Percentiles rank a stretch among this genome's conserved stretches.
Conservation (phyloP, 2,888 invertebrate species). For the Sepiola atlantica region DNA sequence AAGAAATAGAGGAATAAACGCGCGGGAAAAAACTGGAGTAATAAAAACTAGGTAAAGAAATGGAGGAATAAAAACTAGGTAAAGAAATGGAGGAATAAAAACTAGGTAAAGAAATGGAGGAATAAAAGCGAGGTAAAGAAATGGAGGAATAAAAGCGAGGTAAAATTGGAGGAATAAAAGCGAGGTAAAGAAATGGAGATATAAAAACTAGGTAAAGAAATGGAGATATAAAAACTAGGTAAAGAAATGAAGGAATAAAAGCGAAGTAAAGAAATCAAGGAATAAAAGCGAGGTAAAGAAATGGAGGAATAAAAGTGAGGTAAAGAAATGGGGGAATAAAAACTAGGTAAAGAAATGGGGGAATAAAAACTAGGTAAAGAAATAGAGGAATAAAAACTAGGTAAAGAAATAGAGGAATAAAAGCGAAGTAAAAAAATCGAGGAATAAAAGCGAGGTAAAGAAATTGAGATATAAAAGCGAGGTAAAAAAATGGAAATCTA, state of each 20-base stretch:
- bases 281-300: not conserved
- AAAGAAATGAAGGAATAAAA: not conserved
- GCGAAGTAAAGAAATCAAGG: not conserved
- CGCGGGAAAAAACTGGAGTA: not conserved
- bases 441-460: too few species aligned
- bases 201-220: too few species aligned
- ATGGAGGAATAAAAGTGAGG: not conserved
- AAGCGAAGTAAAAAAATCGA: too few species aligned
- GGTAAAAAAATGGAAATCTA: not conserved
- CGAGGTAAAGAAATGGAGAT: not conserved
- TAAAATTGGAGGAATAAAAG: not conserved
- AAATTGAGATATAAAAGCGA: too few species aligned
- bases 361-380: accelerated
- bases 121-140: accelerated
- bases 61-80: too few species aligned
- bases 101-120: accelerated
- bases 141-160: too few species aligned
- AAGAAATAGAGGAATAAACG: not conserved
- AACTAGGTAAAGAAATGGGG: too few species aligned
- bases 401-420: too few species aligned
- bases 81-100: too few species aligned
- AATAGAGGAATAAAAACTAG: too few species aligned
- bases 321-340: not conserved
- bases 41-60: too few species aligned
- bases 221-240: too few species aligned